Percentiles rank a stretch among this genome's conserved stretches.
Evolutionary conservation across 1,140 invertebrate genomes (phyloP).

Genomic region (Aricia agestis): DNA sequence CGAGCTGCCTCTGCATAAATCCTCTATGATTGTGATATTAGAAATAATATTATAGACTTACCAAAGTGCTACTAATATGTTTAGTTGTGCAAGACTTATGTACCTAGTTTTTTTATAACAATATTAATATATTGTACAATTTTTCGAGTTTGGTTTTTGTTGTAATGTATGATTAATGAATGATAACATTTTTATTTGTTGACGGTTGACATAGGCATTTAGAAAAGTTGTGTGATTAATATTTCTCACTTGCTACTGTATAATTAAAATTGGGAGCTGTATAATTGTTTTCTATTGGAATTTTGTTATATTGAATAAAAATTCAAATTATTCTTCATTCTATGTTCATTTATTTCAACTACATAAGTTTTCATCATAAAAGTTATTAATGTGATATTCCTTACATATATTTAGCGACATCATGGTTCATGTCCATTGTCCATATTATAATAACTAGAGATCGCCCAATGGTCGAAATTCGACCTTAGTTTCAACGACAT

Average conservation of each 20-base stretch:
- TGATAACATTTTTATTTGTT: constrained; percentile 13
- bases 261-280: neutral
- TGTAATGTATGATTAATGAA: neutral
- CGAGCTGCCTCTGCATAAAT: constrained; percentile 24
- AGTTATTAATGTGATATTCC: no score
- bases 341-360: neutral
- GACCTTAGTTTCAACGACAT: no score
- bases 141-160: constrained; percentile 4
- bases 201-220: neutral
- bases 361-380: no score
- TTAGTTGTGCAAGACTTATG: constrained; percentile 13
- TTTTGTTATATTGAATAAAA: constrained; percentile 9
- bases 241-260: neutral
- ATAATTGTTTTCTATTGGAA: constrained; percentile 10
- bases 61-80: constrained; percentile 21
- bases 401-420: no score
- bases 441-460: no score
- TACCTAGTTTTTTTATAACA: constrained; percentile 5
- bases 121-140: constrained; percentile 12
- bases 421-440: no score
- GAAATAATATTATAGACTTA: constrained; percentile 35
- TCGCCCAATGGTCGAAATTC: no score
- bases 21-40: constrained; percentile 63
- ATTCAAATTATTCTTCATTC: neutral
- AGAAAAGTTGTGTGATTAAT: constrained; percentile 4